Evolutionary conservation across 23 tunicate genomes (phyloP), one percentile per base, ranked within the genome.

Genomic region (Styela clava): DNA sequence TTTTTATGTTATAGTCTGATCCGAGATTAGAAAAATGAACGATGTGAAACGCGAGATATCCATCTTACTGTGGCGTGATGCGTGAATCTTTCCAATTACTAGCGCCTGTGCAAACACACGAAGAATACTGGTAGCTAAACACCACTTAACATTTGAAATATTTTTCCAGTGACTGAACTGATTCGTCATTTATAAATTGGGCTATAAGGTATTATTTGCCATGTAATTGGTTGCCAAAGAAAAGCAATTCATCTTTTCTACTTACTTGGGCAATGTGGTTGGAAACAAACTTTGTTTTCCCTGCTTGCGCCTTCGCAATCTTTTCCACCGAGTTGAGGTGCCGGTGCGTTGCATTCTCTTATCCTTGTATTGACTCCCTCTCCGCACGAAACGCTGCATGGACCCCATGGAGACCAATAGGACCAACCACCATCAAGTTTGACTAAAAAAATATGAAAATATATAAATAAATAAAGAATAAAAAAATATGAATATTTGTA

Each of bases 341-440:
- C 68, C 2, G 97, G 97, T 0, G 97, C 83, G 83, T 92, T 87
- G 83, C 97, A 92, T 34, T 35, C 63, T 29, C 97, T 62, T 32
- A 88, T 81, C 56, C 88, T 83, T 33, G 86, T 86, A 3, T 24
- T 30, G 35, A 64, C 44, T 64, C 92, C 97, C 70, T 79, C 79
- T 20, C 97, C 97, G 69, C 97, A 92, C 35, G 92, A 83, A 35
- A 87, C 97, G 61, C 83, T 77, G 82, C 97, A 92, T 3, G 83
- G 80, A 24, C 88, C 63, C 97, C 97, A 92, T 26, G 88, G 87
- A 3, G 97, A 62, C 97, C 97, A 92, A 61, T 52, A 70, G 16
- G 97, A 92, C 97, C 97, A 92, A 0, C 74, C 83, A 29, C 97
- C 97, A 31, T 92, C 86, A 12, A 91, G 86, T 37, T 73, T 79